Evolutionary conservation across 2,888 invertebrate genomes (phyloP), one percentile per base, ranked within the genome.

Genomic region (Cataglyphis albicans): DNA sequence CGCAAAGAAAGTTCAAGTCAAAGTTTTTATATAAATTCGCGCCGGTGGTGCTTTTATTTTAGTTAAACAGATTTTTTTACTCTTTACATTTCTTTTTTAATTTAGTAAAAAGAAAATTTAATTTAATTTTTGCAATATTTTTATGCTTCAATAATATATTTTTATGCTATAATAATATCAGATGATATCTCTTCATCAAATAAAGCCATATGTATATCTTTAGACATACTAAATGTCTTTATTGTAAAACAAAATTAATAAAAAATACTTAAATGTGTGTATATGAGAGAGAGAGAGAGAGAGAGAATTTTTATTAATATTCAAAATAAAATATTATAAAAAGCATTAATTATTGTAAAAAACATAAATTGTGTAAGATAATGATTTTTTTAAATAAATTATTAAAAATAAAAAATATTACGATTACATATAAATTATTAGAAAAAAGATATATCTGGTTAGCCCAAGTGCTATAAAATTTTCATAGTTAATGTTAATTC

Each of bases 361-460:
- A 72, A 72, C 21, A 38, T 25, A 52, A 21, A 6, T 38, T 25
- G 10, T 10, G 0, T 0, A 18, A 10, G 35, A 35, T 1, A 21
- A 55, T 15, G 55, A 70, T 55, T 5, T 48, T n/a, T 48, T 48
- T 21, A 21, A 21, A 70, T 25, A 57, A 72, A 72, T 72, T 7
- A 18, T 57, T 72, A 25, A 57, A 59, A 59, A 57, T 18, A 12
- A 73, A 73, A 38, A 73, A 73, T n/a, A n/a, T 73, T 29, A n/a
- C 29, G 38, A 72, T 73, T 59, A 38, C 25, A 29, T 73, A 29
- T 73, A 57, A 72, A 29, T 25, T 59, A 59, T 73, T 12, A 41
- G 2, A n/a, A 59, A 38, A 59, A 59, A 59, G 1, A 18, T n/a
- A n/a, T 52, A 73, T 73, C 29, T 73, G 12, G 1, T 38, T 41